Conservation (phyloP, 2,888 invertebrate species). For the Lasius fuliginosus region DNA sequence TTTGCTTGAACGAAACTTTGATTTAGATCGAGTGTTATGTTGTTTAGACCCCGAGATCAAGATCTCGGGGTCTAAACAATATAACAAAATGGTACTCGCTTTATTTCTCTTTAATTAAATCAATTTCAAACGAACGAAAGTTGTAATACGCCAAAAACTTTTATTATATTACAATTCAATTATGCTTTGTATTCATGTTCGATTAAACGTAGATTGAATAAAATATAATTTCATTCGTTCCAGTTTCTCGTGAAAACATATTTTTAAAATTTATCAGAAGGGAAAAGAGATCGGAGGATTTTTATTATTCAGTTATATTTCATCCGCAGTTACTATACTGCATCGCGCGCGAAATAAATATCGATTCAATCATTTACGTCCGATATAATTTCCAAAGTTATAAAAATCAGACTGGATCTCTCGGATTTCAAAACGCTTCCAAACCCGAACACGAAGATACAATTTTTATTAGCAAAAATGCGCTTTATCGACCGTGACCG, state of each 20-base stretch:
- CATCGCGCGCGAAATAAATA: neutral
- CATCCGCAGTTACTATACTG: neutral
- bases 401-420: neutral
- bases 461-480: constrained; percentile 42
- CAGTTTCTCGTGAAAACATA: neutral
- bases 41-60: too few species aligned
- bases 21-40: neutral
- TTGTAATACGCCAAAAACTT: neutral
- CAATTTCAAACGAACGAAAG: neutral
- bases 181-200: neutral
- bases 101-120: neutral
- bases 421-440: neutral
- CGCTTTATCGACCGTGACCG: constrained; percentile 10
- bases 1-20: neutral
- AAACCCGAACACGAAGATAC: neutral
- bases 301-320: constrained; percentile 9
- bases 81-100: neutral
- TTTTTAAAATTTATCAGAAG: neutral
- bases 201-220: neutral
- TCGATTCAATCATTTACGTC: neutral
- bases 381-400: neutral
- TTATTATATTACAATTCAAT: constrained; percentile 7
- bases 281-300: too few species aligned
- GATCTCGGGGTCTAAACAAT: neutral
- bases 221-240: neutral